A percentile compares a stretch with the other conserved stretches of the same genome.
phyloP scores from a whole-genome alignment of 2,888 invertebrate species.

The Pyralis farinalis region DNA sequence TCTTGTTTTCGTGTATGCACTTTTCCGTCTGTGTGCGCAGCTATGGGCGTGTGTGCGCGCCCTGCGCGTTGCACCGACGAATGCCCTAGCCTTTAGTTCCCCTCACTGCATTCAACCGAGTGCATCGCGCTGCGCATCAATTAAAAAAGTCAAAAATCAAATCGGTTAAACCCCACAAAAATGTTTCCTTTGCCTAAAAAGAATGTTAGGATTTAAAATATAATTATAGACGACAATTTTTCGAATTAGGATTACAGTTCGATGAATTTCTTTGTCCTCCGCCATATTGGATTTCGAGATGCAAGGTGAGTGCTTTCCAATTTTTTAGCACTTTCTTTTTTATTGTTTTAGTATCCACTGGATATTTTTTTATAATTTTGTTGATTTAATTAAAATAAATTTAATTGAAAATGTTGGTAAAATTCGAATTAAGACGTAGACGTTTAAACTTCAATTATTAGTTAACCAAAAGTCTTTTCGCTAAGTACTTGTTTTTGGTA shows the following conservation, averaged over 20 bases:
- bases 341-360: no score
- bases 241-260: slow-evolving; percentile 20
- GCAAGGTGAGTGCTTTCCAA: slow-evolving; percentile 24
- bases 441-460: no score
- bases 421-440: no score
- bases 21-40: slow-evolving; percentile 19
- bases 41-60: slow-evolving; percentile 27
- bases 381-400: no score
- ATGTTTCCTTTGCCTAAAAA: slow-evolving; percentile 2
- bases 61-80: slow-evolving; percentile 36
- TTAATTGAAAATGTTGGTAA: no score
- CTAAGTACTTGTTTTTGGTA: no score
- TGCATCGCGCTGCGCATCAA: slow-evolving; percentile 28
- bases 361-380: no score
- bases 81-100: slow-evolving; percentile 45
- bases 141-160: slow-evolving; percentile 24
- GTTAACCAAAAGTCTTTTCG: no score
- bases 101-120: slow-evolving; percentile 35
- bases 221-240: not conserved
- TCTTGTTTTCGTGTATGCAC: slow-evolving; percentile 3
- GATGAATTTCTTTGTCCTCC: slow-evolving; percentile 19
- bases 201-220: not conserved
- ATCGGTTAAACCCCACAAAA: not conserved
- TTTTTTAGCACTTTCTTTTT: slow-evolving; percentile 14
- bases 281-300: slow-evolving; percentile 23